Base-by-base conservation (phyloP, 2,113 vertebrate genomes). In the Hypomesus transpacificus region DNA sequence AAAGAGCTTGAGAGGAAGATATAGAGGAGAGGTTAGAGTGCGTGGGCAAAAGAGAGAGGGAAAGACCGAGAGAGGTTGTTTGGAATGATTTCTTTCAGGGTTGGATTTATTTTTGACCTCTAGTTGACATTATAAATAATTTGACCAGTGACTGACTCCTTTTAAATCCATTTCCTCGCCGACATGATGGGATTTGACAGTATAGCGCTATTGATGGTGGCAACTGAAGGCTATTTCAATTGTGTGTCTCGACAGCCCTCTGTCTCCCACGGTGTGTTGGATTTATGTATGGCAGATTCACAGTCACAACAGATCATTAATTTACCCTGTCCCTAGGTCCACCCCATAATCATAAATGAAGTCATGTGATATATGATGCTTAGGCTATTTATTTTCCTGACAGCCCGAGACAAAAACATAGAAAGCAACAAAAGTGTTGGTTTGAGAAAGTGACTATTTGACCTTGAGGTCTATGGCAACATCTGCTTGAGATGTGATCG, bases 271-370 rank as follows among this genome's bases (percentile, higher is more conserved):
- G 75, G 66, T 74, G 82, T 82, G 79, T 58, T 78, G 77, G 82
- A 89, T 88, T 88, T 87, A 89, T 89, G 80, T 71, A 70, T 78
- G 85, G 81, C 84, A 87, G 87, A 84, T 82, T 89, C 87, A 83
- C 76, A 85, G 77, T 85, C 87, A 86, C 82, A 87, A 85, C 82
- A 86, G 68, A 66, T 79, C 84, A 85, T 90, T 89, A 86, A 90
- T 89, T 89, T 85, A 80, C 64, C 81, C 79, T 80, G 82, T 88
- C 84, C 85, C 79, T 70, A 66, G 80, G 82, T 82, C 83, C 78
- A 75, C 28, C 71, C 76, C 81, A 85, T 85, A 76, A 87, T 86
- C 85, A 90, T 89, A 88, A 89, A 86, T 81, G 83, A 87, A 85
- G 80, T 72, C 63, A 17, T 65, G 74, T 86, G 84, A 84, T 83